A percentile compares a stretch with the other conserved stretches of the same genome.
These are phyloP conservation scores for Phlogophora meticulosa DNA, from an alignment of 2,888 invertebrate species.

Conservation along the genomic window DNA sequence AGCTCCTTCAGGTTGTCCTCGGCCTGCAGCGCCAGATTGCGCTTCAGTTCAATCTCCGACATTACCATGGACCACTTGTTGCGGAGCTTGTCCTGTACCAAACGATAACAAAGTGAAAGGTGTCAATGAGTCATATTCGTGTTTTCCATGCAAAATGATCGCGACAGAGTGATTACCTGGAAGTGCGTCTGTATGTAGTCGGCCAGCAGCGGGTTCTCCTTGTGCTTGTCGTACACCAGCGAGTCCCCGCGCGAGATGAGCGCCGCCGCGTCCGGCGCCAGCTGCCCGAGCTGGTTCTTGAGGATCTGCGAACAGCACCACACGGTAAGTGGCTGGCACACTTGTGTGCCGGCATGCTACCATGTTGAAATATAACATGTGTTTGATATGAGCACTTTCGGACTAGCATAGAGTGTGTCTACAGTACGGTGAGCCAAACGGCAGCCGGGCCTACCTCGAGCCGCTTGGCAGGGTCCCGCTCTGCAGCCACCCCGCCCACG, in stretches of 20 bases:
- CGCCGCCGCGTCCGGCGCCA: constrained; percentile 95
- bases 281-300: constrained; percentile 91
- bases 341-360: no score
- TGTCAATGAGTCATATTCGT: no score
- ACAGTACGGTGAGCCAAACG: no score
- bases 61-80: constrained; percentile 92
- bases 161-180: constrained; percentile 74
- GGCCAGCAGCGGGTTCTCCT: constrained; percentile 89
- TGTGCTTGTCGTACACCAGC: constrained; percentile 93
- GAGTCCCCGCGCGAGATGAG: constrained; percentile 95
- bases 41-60: constrained; percentile 91
- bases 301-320: constrained; percentile 84
- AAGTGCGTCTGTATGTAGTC: constrained; percentile 90
- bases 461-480: constrained; percentile 89
- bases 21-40: constrained; percentile 88
- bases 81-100: constrained; percentile 88
- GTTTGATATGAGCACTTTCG: no score
- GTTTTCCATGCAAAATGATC: no score
- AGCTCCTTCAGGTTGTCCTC: constrained; percentile 91
- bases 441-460: constrained; percentile 78
- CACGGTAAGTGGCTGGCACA: background rate
- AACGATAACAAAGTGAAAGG: background rate
- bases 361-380: no score
- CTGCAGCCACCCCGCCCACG: constrained; percentile 88
- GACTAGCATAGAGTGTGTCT: no score